Evolutionary conservation across 2,888 invertebrate species (phyloP).

Genomic region (Drosophila demipolita): DNA sequence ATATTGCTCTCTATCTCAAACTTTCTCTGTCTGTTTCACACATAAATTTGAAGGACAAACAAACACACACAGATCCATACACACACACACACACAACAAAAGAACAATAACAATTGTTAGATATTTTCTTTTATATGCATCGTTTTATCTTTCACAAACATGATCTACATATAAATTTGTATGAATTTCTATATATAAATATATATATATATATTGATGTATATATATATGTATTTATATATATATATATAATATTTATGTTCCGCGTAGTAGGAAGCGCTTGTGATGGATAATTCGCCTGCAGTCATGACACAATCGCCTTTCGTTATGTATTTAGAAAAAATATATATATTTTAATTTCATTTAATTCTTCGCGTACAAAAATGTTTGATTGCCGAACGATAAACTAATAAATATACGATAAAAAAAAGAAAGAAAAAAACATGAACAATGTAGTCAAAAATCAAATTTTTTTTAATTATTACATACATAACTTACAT

Average conservation of each 20-base stretch:
- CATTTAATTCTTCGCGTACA: conserved; percentile 36
- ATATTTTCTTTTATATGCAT: conserved; percentile 32
- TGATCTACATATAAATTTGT: neutral
- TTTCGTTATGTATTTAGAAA: conserved; percentile 68
- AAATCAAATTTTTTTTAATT: conserved; percentile 54
- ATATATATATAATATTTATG: conserved; percentile 18
- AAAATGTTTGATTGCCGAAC: conserved; percentile 22
- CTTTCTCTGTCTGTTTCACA: conserved; percentile 30
- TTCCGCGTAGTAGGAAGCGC: conserved; percentile 19
- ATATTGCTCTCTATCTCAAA: conserved; percentile 28
- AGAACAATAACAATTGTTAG: conserved; percentile 39
- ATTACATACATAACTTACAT: conserved; percentile 53
- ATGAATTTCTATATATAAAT: conserved; percentile 1
- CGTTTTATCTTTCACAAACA: conserved; percentile 47
- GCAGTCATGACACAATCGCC: conserved; percentile 39
- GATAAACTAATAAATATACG: conserved; percentile 28
- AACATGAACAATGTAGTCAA: conserved; percentile 38
- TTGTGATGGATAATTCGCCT: conserved; percentile 46
- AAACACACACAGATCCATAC: conserved; percentile 12
- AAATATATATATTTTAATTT: conserved; percentile 43
- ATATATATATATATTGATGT: too few species aligned
- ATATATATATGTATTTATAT: neutral
- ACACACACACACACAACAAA: conserved; percentile 14
- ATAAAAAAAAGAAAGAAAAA: conserved; percentile 15
- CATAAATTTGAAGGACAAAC: conserved; percentile 18